phyloP scores from a whole-genome alignment of 2,797 vertebrate genomes.

The Decapterus maruadsi region DNA sequence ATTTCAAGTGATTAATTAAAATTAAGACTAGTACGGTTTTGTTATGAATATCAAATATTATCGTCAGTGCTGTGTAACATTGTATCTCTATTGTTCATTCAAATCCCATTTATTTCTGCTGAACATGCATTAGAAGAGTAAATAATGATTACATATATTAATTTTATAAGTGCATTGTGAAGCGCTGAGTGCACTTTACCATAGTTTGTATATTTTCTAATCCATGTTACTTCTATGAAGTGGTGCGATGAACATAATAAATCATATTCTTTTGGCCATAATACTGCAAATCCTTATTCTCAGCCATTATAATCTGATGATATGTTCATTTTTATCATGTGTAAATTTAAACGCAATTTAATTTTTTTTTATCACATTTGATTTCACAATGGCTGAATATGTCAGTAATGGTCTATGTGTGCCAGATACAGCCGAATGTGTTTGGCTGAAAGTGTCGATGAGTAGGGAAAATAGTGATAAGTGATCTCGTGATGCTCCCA shows the following conservation, averaged over 20 bases:
- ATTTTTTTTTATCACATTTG: not conserved
- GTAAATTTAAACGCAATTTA: slow-evolving; percentile 19
- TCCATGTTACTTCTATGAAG: slow-evolving; percentile 77
- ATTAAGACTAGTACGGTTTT: slow-evolving; percentile 23
- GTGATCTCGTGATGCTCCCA: slow-evolving; percentile 1
- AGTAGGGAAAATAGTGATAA: not conserved
- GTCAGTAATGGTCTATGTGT: slow-evolving; percentile 27
- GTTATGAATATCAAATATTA: slow-evolving; percentile 9
- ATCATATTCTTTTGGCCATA: slow-evolving; percentile 41
- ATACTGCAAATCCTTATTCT: slow-evolving; percentile 23
- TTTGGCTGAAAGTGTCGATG: slow-evolving; percentile 15
- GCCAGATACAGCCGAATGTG: slow-evolving; percentile 28
- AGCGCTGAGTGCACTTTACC: slow-evolving; percentile 32
- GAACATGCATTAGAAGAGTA: slow-evolving; percentile 50
- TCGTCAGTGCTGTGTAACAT: slow-evolving; percentile 1
- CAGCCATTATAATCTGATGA: slow-evolving; percentile 22
- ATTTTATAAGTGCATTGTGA: slow-evolving; percentile 47
- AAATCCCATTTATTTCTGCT: slow-evolving; percentile 20
- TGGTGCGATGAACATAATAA: slow-evolving; percentile 53
- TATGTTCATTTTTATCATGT: slow-evolving; percentile 10
- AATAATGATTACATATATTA: slow-evolving; percentile 29
- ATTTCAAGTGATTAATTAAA: slow-evolving; percentile 25
- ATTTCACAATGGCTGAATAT: not conserved
- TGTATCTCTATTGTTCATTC: slow-evolving; percentile 6
- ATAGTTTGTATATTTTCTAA: slow-evolving; percentile 62